Evolutionary conservation across 2,113 vertebrate species (phyloP).

Genomic region (Lagopus leucura): DNA sequence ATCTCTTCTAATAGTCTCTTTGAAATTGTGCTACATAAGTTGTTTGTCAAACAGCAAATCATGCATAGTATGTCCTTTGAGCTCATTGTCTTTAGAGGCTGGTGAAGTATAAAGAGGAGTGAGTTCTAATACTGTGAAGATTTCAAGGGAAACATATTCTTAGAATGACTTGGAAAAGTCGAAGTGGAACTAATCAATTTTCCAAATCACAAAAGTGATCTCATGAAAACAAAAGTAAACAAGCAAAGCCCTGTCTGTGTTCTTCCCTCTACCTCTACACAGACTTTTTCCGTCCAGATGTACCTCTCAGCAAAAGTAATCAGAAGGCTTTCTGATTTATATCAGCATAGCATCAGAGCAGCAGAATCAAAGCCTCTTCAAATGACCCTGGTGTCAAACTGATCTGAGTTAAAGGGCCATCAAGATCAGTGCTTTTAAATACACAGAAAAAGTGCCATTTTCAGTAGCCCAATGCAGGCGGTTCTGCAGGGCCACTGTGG

Average conservation of each 20-base stretch:
- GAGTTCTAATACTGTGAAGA: background rate
- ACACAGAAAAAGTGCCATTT: accelerated
- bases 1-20: background rate
- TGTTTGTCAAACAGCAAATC: background rate
- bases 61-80: background rate
- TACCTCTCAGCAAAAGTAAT: background rate
- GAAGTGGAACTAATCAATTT: background rate
- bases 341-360: background rate
- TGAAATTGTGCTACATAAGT: background rate
- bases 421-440: background rate
- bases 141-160: background rate
- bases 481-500: background rate
- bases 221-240: background rate
- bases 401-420: background rate
- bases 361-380: background rate
- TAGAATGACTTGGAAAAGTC: background rate
- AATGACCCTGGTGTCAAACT: background rate
- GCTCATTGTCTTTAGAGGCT: background rate
- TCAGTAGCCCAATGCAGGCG: accelerated
- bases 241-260: background rate
- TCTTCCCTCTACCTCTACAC: background rate
- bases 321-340: background rate
- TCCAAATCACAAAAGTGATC: background rate
- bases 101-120: background rate
- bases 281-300: background rate